Evolutionary conservation across 1,140 invertebrate species (phyloP).

Genomic region (Medauroidea extradentata): DNA sequence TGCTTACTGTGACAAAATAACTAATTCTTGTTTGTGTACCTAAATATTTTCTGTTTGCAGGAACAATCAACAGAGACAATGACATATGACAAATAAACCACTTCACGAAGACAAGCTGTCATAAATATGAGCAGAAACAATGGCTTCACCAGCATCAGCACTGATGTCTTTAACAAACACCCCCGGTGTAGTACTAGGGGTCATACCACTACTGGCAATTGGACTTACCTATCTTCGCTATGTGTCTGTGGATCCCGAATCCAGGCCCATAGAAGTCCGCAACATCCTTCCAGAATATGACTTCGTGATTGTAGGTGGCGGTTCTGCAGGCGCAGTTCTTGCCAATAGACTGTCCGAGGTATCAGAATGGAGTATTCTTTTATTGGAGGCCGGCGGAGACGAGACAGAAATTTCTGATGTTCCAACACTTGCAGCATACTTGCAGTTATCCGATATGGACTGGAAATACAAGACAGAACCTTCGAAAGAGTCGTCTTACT

Average conservation of each 20-base stretch:
- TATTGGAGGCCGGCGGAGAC: conserved; percentile 79
- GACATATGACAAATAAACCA: too few species aligned
- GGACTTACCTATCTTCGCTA: conserved; percentile 78
- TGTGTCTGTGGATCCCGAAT: conserved; percentile 75
- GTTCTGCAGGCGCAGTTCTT: conserved; percentile 87
- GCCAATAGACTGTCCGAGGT: conserved; percentile 82
- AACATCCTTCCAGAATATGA: conserved; percentile 68
- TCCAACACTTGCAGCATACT: conserved; percentile 68
- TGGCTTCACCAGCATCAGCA: too few species aligned
- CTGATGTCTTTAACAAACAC: conserved; percentile 10
- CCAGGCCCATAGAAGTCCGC: conserved; percentile 61
- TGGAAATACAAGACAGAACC: conserved; percentile 91
- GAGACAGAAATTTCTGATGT: conserved; percentile 77
- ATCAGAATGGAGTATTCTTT: conserved; percentile 70
- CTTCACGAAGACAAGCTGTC: too few species aligned
- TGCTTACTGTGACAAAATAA: too few species aligned
- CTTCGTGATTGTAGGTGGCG: conserved; percentile 84
- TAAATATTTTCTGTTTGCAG: too few species aligned
- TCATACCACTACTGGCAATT: conserved; percentile 73
- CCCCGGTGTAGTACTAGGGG: conserved; percentile 45
- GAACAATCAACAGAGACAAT: too few species aligned
- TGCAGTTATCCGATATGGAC: conserved; percentile 76
- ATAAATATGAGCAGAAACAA: too few species aligned
- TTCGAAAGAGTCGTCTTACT: conserved; percentile 60
- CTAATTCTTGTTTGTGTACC: too few species aligned